phyloP scores from a whole-genome alignment of 2,888 invertebrate genomes.

The Caenorhabditis sp. region DNA sequence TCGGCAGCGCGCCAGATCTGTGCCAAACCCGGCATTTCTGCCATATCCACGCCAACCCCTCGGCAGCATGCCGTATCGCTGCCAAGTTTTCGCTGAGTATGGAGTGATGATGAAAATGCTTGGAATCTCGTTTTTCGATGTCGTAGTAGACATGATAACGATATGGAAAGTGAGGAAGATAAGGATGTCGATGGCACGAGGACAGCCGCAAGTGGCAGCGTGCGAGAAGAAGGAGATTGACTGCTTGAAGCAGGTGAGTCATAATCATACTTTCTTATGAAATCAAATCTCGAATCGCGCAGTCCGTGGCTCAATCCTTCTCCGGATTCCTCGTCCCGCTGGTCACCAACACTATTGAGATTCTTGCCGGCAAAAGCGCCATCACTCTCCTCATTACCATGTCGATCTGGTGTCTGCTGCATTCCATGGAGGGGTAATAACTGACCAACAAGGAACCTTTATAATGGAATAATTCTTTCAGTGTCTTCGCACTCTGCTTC shows the following conservation, averaged over 20 bases:
- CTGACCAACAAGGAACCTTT: not conserved
- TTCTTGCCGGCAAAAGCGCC: not conserved
- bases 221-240: conserved; percentile 39
- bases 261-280: too few species aligned
- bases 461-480: too few species aligned
- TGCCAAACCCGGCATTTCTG: too few species aligned
- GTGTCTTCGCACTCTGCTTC: too few species aligned
- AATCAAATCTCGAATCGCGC: not conserved
- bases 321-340: not conserved
- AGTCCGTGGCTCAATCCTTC: conserved; percentile 20
- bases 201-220: conserved; percentile 1
- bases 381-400: not conserved
- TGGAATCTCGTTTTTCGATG: conserved; percentile 16
- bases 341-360: not conserved
- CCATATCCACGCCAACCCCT: too few species aligned
- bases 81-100: too few species aligned
- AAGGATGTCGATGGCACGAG: conserved; percentile 6
- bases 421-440: conserved; percentile 17
- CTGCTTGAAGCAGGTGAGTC: conserved; percentile 32
- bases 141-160: conserved; percentile 19
- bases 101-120: too few species aligned
- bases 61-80: too few species aligned
- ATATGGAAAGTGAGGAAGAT: conserved; percentile 33
- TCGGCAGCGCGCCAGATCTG: too few species aligned
- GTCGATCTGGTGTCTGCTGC: conserved; percentile 8